Base-by-base conservation (phyloP, 2,113 vertebrate genomes). In the Rhizomys pruinosus region DNA sequence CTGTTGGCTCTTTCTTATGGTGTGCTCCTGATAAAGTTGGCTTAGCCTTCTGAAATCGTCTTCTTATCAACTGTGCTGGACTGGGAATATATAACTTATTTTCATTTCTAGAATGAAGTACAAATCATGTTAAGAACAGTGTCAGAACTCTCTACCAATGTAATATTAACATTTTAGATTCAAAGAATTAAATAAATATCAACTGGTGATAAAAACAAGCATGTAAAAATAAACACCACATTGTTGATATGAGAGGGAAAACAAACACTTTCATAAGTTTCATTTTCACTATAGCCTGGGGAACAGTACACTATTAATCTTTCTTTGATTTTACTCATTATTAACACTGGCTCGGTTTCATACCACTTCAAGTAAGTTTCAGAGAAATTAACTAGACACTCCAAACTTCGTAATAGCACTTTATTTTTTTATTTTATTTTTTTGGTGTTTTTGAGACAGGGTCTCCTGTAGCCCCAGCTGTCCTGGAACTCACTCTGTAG, bases 61-160 rank as follows among this genome's bases (percentile, higher is more conserved):
- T 96, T 44, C 94, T 98, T 59, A 97, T 17, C 2, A 98, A 88
- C 12, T 96, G 98, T 90, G 96, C 97, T 82, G 98, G 96, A 61
- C 97, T 97, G 93, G 97, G 89, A 80, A 93, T 27, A 69, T 27
- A 8, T 2, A 90, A 84, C 27, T 97, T 97, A 93, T 92, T 68
- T 84, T 95, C 93, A 92, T 94, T 15, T 17, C 94, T 90, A 93
- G 64, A 96, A 95, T 79, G 17, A 96, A 96, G 69, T 42, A 74
- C n/a, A 96, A 92, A 91, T 92, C n/a, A 95, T n/a, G 3, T 1
- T 27, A 88, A 95, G n/a, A 91, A 91, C 16, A 37, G 87, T 86
- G 86, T 64, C 61, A 91, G 69, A 96, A 92, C 69, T 94, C 20
- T 52, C 55, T 79, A 20, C 80, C 68, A 55, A 87, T 44, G 0